phyloP scores from a whole-genome alignment of 2,888 invertebrate species.

The Agonopterix arenella region DNA sequence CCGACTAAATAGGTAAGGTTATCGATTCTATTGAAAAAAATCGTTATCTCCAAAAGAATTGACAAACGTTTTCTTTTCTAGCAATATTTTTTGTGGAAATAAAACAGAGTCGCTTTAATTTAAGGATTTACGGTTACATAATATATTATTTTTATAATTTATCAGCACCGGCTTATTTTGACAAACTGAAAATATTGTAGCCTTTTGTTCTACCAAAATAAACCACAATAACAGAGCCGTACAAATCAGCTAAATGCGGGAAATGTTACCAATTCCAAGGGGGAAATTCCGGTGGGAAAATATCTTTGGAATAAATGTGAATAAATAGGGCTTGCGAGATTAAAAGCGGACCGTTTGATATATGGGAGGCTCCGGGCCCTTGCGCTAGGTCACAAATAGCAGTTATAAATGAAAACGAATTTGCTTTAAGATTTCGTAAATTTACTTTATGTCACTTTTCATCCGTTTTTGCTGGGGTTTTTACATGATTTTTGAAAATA shows the following conservation, averaged over 20 bases:
- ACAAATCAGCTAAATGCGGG: constrained; percentile 65
- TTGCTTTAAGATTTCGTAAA: constrained; percentile 29
- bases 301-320: constrained; percentile 69
- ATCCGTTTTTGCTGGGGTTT: too few species aligned
- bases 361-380: constrained; percentile 44
- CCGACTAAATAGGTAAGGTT: too few species aligned
- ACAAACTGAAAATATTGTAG: constrained; percentile 48
- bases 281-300: constrained; percentile 67
- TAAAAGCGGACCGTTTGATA: constrained; percentile 63
- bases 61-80: too few species aligned
- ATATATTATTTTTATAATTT: constrained; percentile 3
- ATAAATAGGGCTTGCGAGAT: constrained; percentile 69
- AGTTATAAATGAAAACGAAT: constrained; percentile 36
- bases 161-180: constrained; percentile 29
- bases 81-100: too few species aligned
- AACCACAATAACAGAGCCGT: constrained; percentile 53
- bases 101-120: too few species aligned
- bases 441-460: constrained; percentile 6
- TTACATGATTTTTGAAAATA: too few species aligned
- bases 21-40: too few species aligned
- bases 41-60: too few species aligned
- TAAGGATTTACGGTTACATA: background rate
- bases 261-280: constrained; percentile 62
- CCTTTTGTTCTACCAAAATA: constrained; percentile 49
- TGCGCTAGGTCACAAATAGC: constrained; percentile 31